Conservation (phyloP, 2,113 vertebrate species). For the Mustela nigripes region DNA sequence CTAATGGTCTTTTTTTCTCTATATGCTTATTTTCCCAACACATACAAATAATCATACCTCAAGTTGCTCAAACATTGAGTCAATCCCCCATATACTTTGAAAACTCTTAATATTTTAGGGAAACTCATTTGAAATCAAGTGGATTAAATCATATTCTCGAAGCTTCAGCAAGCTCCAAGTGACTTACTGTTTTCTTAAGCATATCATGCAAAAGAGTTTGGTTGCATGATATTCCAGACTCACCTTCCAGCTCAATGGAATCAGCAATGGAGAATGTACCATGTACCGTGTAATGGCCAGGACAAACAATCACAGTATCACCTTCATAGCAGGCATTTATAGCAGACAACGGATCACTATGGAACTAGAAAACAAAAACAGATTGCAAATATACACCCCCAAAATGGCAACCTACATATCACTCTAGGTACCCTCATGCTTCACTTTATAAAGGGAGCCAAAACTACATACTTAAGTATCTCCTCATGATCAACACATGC, state of each 20-base stretch:
- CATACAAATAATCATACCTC: not conserved
- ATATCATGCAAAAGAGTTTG: not conserved
- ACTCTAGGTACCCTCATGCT: not conserved
- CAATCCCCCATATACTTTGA: not conserved
- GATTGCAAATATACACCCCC: not conserved
- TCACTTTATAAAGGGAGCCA: constrained; percentile 8
- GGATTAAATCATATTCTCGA: constrained; percentile 2
- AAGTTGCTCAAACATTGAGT: not conserved
- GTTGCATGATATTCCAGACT: not conserved
- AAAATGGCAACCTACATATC: not conserved
- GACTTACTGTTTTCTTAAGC: not conserved
- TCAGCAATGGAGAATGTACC: constrained; percentile 92
- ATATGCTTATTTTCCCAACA: not conserved
- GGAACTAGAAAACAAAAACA: constrained; percentile 89
- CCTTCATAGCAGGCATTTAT: constrained; percentile 91
- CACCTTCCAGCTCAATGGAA: constrained; percentile 94
- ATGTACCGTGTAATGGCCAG: constrained; percentile 91
- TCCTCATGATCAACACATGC: not conserved
- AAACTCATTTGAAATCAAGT: constrained; percentile 15
- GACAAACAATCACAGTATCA: constrained; percentile 92
- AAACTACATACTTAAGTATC: not conserved
- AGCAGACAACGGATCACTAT: constrained; percentile 91
- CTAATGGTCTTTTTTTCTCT: not conserved
- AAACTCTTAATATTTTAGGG: constrained; percentile 32
- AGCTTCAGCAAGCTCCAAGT: not conserved